phyloP scores from a whole-genome alignment of 2,797 vertebrate genomes.

The Cichlasoma orientale region DNA sequence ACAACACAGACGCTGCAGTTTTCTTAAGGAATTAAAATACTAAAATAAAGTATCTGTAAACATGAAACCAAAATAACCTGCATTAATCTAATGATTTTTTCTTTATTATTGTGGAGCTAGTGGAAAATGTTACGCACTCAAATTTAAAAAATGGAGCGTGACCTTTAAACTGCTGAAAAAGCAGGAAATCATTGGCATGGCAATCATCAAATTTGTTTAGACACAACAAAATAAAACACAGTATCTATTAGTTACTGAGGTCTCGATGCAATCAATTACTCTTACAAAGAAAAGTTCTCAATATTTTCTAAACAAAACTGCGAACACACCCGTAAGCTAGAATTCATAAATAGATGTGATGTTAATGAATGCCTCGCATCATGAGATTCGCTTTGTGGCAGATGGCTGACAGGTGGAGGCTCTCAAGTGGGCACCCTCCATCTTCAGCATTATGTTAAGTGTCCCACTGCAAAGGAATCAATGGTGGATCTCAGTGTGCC shows the following conservation, averaged over 20 bases:
- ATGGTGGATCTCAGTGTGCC: not conserved
- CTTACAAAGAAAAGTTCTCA: too few relatives aligned
- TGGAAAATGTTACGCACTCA: not conserved
- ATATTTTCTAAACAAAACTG: not conserved
- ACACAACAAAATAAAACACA: too few relatives aligned
- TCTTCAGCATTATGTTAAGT: not conserved
- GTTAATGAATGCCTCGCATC: too few relatives aligned
- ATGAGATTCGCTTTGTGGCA: not conserved
- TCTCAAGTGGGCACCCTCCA: not conserved
- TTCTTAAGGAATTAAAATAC: not conserved
- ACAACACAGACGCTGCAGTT: slow-evolving; percentile 13
- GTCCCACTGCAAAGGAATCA: not conserved
- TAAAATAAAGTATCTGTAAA: not conserved
- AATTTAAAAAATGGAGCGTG: not conserved
- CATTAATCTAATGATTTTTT: not conserved
- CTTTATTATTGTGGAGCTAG: not conserved
- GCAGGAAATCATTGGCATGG: too few relatives aligned
- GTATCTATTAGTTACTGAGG: too few relatives aligned
- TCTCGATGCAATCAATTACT: not conserved
- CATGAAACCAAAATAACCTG: not conserved
- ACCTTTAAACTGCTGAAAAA: too few relatives aligned
- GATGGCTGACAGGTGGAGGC: not conserved
- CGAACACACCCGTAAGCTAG: not conserved
- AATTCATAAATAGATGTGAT: too few relatives aligned
- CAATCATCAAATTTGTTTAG: too few relatives aligned